A percentile compares a stretch with the other conserved stretches of the same genome.
Evolutionary conservation across 1,140 invertebrate species (phyloP).

Genomic region (Meloidogyne floridensis): DNA sequence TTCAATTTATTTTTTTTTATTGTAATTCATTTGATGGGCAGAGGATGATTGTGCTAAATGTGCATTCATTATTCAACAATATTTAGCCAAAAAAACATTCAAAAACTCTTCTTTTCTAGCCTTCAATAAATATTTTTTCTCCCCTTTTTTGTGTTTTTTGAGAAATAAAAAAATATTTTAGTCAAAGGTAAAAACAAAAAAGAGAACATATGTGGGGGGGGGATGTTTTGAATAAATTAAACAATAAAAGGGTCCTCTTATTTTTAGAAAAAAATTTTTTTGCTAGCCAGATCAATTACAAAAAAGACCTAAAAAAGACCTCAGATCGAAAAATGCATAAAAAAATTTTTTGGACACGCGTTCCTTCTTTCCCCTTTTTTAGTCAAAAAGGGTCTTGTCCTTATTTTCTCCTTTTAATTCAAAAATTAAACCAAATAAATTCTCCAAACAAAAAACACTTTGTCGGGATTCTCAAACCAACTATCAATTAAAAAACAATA

Average conservation of each 20-base stretch:
- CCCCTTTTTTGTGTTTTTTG: not conserved
- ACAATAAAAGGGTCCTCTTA: not conserved
- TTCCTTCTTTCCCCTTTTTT: no score
- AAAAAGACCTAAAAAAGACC: not conserved
- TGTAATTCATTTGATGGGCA: no score
- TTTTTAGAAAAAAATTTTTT: not conserved
- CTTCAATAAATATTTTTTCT: no score
- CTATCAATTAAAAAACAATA: no score
- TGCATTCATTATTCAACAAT: no score
- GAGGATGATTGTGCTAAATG: no score
- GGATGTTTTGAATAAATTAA: not conserved
- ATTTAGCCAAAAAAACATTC: no score
- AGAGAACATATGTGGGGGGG: not conserved
- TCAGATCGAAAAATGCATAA: not conserved
- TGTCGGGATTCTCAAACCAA: not conserved
- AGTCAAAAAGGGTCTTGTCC: no score
- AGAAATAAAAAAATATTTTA: not conserved
- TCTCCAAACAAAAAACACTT: not conserved
- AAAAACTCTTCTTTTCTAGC: no score
- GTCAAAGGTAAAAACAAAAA: not conserved
- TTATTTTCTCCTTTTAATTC: not conserved
- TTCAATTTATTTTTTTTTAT: no score
- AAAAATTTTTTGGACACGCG: conserved; percentile 1
- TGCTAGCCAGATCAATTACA: not conserved
- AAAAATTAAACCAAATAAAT: not conserved